Evolutionary conservation across 2,797 vertebrate genomes (phyloP).

Genomic region (Sebastolobus alascanus): DNA sequence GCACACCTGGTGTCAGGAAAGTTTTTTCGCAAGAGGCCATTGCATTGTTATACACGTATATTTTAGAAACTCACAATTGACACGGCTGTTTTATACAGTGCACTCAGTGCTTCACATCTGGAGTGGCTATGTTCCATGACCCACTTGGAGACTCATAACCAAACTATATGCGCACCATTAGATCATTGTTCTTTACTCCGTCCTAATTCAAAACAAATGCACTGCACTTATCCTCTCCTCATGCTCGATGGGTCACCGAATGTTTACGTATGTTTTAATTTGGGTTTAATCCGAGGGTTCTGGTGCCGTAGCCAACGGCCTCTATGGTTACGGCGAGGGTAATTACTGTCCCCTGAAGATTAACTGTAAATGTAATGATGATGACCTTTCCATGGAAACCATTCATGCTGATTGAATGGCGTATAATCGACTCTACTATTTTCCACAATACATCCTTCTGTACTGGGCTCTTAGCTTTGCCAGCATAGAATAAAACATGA

Average conservation of each 20-base stretch:
- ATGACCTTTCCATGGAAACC: slow-evolving; percentile 75
- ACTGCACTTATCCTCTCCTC: slow-evolving; percentile 27
- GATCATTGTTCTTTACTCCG: slow-evolving; percentile 65
- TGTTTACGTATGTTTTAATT: slow-evolving; percentile 68
- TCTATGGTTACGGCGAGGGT: slow-evolving; percentile 49
- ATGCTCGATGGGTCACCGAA: slow-evolving; percentile 47
- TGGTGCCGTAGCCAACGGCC: slow-evolving; percentile 37
- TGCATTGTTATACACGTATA: slow-evolving; percentile 24
- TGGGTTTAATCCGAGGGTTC: slow-evolving; percentile 47
- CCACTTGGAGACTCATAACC: slow-evolving; percentile 50
- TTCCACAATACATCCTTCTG: slow-evolving; percentile 44
- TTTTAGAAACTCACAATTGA: slow-evolving; percentile 16
- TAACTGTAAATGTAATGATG: slow-evolving; percentile 71
- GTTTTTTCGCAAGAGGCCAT: slow-evolving; percentile 1
- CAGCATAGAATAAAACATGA: not conserved
- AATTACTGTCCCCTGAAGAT: slow-evolving; percentile 65
- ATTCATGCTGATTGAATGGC: slow-evolving; percentile 56
- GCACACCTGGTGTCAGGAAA: slow-evolving; percentile 8
- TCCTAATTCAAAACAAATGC: slow-evolving; percentile 75
- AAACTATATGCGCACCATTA: slow-evolving; percentile 54
- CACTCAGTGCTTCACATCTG: slow-evolving; percentile 56
- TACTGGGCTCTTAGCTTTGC: slow-evolving; percentile 4
- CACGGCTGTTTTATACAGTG: slow-evolving; percentile 17
- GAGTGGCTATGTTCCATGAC: slow-evolving; percentile 48
- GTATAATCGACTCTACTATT: slow-evolving; percentile 36